Conservation (phyloP, 2,888 invertebrate species). For the Crossocerus cetratus region DNA sequence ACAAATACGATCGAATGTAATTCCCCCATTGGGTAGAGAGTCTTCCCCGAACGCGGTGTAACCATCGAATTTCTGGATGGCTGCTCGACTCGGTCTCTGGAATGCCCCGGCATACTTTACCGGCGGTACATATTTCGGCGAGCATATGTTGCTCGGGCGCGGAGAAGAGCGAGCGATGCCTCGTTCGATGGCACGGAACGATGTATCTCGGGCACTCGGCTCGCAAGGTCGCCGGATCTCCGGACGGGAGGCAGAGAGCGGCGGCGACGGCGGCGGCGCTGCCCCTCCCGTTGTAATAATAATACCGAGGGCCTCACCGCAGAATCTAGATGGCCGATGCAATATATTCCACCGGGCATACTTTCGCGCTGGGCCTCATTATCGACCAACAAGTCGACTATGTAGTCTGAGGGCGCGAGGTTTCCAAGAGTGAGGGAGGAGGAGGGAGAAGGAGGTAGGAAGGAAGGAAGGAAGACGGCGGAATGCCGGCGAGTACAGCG, state of each 20-base stretch:
- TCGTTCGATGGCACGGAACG: slow-evolving; percentile 24
- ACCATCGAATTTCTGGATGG: neutral
- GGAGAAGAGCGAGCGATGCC: neutral
- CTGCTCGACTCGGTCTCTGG: neutral
- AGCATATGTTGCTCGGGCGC: neutral
- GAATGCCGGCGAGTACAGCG: neutral
- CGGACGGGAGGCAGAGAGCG: neutral
- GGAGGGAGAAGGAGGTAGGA: neutral
- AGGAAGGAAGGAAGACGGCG: neutral
- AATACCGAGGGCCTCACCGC: slow-evolving; percentile 11
- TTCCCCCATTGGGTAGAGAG: neutral
- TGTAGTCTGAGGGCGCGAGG: neutral
- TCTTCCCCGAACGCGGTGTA: neutral
- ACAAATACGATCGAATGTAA: neutral
- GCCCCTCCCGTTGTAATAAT: slow-evolving; percentile 18
- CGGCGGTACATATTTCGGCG: neutral
- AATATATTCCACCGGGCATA: neutral
- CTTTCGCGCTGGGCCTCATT: too few species aligned
- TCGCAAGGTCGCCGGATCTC: slow-evolving; percentile 38
- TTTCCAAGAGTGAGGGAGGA: neutral
- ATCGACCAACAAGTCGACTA: neutral
- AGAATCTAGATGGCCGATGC: neutral
- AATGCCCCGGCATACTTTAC: neutral
- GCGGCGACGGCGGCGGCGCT: too few species aligned
- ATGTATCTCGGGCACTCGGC: slow-evolving; percentile 22